Percentiles rank a stretch among this genome's conserved stretches.
Conservation (phyloP, 2,113 vertebrate species). For the Paedocypris sp. region DNA sequence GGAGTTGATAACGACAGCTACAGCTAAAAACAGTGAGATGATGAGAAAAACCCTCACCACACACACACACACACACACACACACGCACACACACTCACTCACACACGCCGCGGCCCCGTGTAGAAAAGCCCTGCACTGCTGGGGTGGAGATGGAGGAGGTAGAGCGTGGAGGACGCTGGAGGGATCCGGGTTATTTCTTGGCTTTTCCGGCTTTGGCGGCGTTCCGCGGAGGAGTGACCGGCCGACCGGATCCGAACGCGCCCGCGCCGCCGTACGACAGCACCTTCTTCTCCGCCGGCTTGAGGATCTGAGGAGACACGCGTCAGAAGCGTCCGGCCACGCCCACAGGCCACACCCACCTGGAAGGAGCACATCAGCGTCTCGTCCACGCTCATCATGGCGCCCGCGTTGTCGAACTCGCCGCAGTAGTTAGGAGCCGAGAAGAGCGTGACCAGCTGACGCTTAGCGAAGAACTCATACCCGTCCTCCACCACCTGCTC, state of each 20-base stretch:
- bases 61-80: too few relatives aligned
- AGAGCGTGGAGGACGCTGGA: constrained; percentile 33
- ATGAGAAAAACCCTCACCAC: too few relatives aligned
- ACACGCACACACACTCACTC: neutral
- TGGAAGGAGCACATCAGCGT: constrained; percentile 97
- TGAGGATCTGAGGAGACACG: constrained; percentile 67
- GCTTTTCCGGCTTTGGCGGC: constrained; percentile 67
- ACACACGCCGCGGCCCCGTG: constrained; percentile 54
- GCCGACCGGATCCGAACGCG: constrained; percentile 72
- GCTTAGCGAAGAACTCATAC: constrained; percentile 94
- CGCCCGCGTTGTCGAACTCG: constrained; percentile 91
- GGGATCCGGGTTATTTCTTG: constrained; percentile 75
- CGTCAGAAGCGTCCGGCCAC: neutral
- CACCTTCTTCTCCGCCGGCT: constrained; percentile 80
- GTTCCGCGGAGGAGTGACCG: constrained; percentile 83
- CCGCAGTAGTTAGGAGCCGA: constrained; percentile 95
- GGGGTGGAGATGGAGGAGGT: constrained; percentile 51
- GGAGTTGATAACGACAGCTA: too few relatives aligned
- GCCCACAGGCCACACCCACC: constrained; percentile 46
- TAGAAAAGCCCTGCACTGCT: constrained; percentile 57
- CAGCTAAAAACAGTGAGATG: too few relatives aligned
- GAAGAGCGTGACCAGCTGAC: constrained; percentile 91
- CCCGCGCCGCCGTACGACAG: constrained; percentile 77
- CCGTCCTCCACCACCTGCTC: constrained; percentile 86
- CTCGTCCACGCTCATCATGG: constrained; percentile 96